Evolutionary conservation across 1,140 invertebrate species (phyloP), one percentile per base, ranked within the genome.

Genomic region (Drosophila hydei): DNA sequence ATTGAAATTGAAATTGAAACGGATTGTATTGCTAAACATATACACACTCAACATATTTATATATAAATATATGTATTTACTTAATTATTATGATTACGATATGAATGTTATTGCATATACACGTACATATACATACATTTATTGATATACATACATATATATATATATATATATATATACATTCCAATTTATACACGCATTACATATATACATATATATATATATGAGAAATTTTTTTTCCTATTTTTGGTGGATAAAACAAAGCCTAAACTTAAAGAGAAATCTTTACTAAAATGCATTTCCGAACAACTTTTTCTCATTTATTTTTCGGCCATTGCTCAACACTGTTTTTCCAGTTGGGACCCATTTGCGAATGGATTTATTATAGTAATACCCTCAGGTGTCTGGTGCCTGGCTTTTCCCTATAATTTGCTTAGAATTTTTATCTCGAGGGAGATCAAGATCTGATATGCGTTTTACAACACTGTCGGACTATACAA

Each of bases 81-180:
- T 72, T 84, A 79, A 74, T 83, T 81, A 87, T 87, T 79, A 85
- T 85, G 79, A 81, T 79, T 79, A 85, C 21, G 61, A 85, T 85
- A 77, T 84, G 75, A 87, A 87, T 85, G 81, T 85, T 85, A 81
- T 87, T 87, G 81, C 81, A 87, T 85, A 87, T 85, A 81, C 83
- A 87, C 63, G 21, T 54, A 85, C 58, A 85, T 60, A 74, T 71
- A 78, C 55, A 75, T 60, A 64, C 38, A 75, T 72, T 59, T 80
- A 80, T 59, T 63, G 67, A 80, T 75, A 80, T 72, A 65, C 62
- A 60, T 58, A 72, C 58, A 72, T 73, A 72, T 25, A 50, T 38
- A 56, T 56, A 71, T 45, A 51, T 25, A 58, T 25, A 33, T 63
- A 71, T 64, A 48, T 43, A 56, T 52, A 56, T 25, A 42, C 47